Percentiles rank a stretch among this genome's conserved stretches.
These are phyloP conservation scores for Lepus townsendii DNA, from an alignment of 2,797 vertebrate genomes.

Conservation along the genomic window DNA sequence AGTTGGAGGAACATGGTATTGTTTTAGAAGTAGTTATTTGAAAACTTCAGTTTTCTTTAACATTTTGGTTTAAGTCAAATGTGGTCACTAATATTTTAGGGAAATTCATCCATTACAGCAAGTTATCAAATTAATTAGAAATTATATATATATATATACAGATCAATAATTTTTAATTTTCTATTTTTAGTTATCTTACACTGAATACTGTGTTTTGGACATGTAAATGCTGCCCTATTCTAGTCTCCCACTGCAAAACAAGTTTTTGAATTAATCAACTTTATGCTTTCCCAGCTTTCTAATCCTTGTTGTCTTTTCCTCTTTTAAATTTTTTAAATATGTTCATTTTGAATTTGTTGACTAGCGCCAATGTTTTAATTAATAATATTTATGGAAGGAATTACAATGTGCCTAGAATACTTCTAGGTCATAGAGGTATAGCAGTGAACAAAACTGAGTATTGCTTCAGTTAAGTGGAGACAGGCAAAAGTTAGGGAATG, in stretches of 20 bases:
- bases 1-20: background rate
- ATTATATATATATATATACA: background rate
- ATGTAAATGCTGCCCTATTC: background rate
- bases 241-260: background rate
- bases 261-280: background rate
- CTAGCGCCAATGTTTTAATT: background rate
- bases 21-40: background rate
- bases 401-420: too few relatives aligned
- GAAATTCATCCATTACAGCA: background rate
- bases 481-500: too few relatives aligned
- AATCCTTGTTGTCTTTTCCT: background rate
- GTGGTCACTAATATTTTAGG: background rate
- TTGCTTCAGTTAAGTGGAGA: too few relatives aligned
- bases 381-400: background rate
- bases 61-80: background rate
- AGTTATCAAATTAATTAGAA: background rate
- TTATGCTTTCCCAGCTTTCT: background rate
- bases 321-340: background rate
- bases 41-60: background rate
- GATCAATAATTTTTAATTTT: background rate
- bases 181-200: background rate
- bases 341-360: conserved; percentile 16
- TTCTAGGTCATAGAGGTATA: too few relatives aligned
- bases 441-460: too few relatives aligned
- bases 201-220: background rate